Base-by-base conservation (phyloP, 2,888 invertebrate genomes). In the Metalampra italica region DNA sequence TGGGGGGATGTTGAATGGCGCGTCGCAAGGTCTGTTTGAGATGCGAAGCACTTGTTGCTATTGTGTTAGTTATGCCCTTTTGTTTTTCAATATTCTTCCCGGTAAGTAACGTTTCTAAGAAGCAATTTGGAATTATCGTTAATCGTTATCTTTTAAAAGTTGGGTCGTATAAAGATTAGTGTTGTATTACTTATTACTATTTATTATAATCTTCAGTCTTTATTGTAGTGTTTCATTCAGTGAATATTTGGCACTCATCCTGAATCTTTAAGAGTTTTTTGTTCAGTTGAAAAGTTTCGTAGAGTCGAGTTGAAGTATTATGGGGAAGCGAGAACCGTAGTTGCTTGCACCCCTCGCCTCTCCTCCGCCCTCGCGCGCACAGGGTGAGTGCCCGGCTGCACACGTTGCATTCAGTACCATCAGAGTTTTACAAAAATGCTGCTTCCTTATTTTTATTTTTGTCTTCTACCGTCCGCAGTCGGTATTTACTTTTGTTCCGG, bases 381-480 rank as follows among this genome's bases (percentile, higher is more conserved):
- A 66, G 74, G 74, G 75, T 78, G 70, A 76, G 64, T 74, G 75
- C 58, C 76, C 78, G 68, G 60, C 60, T 50, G 58, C 62, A 62
- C 61, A 55, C 64, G n/a, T n/a, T 36, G 66, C 64, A 59, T 34
- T 29, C 64, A 63, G 61, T 52, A 62, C 58, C 61, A 29, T 29
- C 41, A 7, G 34, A 34, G 13, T 49, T 46, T 49, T 47, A 51
- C 45, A 72, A 76, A 71, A 66, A 63, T 44, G 46, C 50, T 64
- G 56, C 60, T 68, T 70, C 36, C 36, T 36, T 11, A n/a, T 34
- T 34, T 34, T 9, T 34, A 34, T 34, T 34, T 34, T 34, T 34
- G 7, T 34, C 3, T 3, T 9, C 34, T 11, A 11, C 34, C 34
- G 11, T 30, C 30, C 8, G 34, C 34, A 34, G 9, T 8, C 7